Conservation (phyloP, 2,113 vertebrate genomes). For the Grallaria varia region DNA sequence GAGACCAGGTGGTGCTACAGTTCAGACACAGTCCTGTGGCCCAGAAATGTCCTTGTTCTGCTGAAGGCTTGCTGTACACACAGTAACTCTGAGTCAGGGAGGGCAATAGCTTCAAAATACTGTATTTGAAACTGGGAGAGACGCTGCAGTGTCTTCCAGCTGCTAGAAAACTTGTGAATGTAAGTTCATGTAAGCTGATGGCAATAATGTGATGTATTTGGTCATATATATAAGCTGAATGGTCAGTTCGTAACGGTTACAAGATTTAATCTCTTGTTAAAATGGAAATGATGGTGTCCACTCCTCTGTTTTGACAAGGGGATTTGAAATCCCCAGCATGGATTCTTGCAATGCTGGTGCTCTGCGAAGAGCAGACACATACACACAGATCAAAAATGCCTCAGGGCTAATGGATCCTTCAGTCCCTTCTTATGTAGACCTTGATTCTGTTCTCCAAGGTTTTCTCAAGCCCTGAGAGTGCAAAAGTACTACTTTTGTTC, state of each 20-base stretch:
- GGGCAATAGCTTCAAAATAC: not conserved
- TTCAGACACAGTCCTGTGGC: not conserved
- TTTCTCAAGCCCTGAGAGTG: not conserved
- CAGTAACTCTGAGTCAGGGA: not conserved
- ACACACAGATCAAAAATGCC: not conserved
- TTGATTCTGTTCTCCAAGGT: not conserved
- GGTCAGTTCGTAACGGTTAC: not conserved
- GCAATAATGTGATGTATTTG: not conserved
- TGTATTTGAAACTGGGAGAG: not conserved
- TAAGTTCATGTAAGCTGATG: not conserved
- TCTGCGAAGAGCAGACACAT: not conserved
- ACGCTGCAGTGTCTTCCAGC: not conserved
- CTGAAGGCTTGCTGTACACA: not conserved
- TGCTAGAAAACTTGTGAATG: not conserved
- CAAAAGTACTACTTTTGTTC: not conserved
- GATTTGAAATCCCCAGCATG: not conserved
- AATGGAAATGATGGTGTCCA: not conserved
- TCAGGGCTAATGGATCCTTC: not conserved
- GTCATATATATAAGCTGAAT: not conserved
- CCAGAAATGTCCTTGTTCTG: not conserved
- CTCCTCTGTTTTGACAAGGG: not conserved
- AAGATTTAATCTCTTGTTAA: not conserved
- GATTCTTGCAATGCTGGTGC: not conserved
- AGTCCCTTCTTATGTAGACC: not conserved
- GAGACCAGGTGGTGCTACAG: not conserved